These are phyloP conservation scores for Gonatopus flavifemur DNA, from an alignment of 1,140 invertebrate species.

Conservation along the genomic window DNA sequence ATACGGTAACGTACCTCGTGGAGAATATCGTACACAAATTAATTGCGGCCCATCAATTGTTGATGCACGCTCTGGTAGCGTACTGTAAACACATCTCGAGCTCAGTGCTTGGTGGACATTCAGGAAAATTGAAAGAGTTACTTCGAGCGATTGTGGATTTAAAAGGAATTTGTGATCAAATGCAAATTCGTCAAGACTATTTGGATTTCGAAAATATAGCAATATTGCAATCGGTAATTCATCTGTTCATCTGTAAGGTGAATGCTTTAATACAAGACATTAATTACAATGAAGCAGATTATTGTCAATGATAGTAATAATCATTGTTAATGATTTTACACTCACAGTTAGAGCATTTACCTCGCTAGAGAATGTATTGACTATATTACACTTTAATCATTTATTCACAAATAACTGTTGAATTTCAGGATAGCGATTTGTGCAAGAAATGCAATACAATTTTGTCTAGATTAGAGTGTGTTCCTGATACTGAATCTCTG, in stretches of 20 bases:
- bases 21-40: conserved; percentile 51
- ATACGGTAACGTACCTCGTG: conserved; percentile 36
- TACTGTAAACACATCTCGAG: conserved; percentile 53
- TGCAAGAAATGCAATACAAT: conserved; percentile 42
- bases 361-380: too few relatives aligned
- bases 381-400: too few relatives aligned
- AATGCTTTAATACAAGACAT: too few relatives aligned
- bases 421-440: conserved; percentile 41
- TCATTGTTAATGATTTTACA: too few relatives aligned
- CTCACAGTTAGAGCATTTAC: too few relatives aligned
- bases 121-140: conserved; percentile 49
- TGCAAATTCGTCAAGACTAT: conserved; percentile 42
- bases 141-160: conserved; percentile 44
- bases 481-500: conserved; percentile 40
- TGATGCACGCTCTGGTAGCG: conserved; percentile 45
- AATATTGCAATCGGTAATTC: conserved; percentile 34
- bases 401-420: too few relatives aligned
- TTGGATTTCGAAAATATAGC: conserved; percentile 45
- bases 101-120: conserved; percentile 43
- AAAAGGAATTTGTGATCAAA: conserved; percentile 40
- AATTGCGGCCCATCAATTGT: conserved; percentile 45
- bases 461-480: conserved; percentile 40
- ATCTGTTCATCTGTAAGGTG: conserved; percentile 10
- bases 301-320: too few relatives aligned
- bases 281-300: too few relatives aligned